Conservation (phyloP, 2,113 vertebrate genomes). For the Corythoichthys haematopterus region DNA sequence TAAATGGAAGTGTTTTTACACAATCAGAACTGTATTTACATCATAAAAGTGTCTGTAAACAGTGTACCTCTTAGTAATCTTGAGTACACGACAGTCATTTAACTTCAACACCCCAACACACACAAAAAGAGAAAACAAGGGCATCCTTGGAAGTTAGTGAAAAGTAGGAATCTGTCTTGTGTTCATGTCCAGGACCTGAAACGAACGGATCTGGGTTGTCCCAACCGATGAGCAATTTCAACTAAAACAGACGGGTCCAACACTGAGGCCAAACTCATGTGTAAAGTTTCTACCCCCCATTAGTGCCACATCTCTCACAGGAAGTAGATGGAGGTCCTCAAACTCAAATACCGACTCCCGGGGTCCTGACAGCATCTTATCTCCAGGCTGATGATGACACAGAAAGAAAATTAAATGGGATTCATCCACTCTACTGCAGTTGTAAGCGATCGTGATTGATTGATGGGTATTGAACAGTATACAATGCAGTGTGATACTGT, state of each 20-base stretch:
- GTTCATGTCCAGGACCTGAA: slow-evolving; percentile 16
- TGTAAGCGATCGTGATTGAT: background rate
- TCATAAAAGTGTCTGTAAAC: slow-evolving; percentile 69
- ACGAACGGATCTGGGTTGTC: background rate
- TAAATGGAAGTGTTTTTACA: slow-evolving; percentile 23
- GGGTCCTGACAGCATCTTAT: slow-evolving; percentile 57
- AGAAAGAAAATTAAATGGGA: slow-evolving; percentile 3
- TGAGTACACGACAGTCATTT: slow-evolving; percentile 27
- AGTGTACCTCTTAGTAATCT: slow-evolving; percentile 35
- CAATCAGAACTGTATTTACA: slow-evolving; percentile 25
- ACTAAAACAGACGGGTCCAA: slow-evolving; percentile 85
- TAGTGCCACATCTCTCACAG: slow-evolving; percentile 79
- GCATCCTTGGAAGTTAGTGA: slow-evolving; percentile 9
- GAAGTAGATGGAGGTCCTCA: slow-evolving; percentile 78
- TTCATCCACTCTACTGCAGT: background rate
- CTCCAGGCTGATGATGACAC: slow-evolving; percentile 50
- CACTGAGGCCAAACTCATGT: slow-evolving; percentile 76
- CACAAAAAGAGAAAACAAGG: background rate
- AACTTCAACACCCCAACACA: slow-evolving; percentile 16
- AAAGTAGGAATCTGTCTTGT: slow-evolving; percentile 25
- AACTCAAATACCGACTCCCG: slow-evolving; percentile 80
- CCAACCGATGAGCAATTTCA: slow-evolving; percentile 48
- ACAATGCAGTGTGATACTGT: no score
- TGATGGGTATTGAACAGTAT: no score
- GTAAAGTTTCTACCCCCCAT: slow-evolving; percentile 63